Conservation (phyloP, 2,888 invertebrate genomes). For the Dusona sp. region DNA sequence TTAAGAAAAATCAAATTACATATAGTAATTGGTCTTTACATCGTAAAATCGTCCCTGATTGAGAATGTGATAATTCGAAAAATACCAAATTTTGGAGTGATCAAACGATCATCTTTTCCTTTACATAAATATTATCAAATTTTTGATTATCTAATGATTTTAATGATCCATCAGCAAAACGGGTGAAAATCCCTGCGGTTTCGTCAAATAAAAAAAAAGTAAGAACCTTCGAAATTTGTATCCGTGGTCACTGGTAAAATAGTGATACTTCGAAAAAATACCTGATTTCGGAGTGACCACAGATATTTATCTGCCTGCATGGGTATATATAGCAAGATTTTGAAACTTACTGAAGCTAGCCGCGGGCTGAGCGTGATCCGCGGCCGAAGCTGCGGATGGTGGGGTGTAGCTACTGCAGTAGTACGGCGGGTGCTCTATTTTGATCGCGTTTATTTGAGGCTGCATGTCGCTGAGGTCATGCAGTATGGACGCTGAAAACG, state of each 20-base stretch:
- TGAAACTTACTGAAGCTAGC: constrained; percentile 84
- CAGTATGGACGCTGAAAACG: constrained; percentile 95
- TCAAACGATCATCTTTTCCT: too few species aligned
- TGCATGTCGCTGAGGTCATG: constrained; percentile 93
- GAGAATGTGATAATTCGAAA: too few species aligned
- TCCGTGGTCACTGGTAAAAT: neutral
- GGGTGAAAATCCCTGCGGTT: too few species aligned
- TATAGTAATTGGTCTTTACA: too few species aligned
- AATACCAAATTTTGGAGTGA: too few species aligned
- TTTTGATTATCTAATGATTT: too few species aligned
- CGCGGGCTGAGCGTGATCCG: constrained; percentile 84
- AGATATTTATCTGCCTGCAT: neutral
- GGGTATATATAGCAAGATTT: constrained; percentile 70
- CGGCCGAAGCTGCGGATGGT: constrained; percentile 87
- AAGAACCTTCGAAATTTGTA: too few species aligned
- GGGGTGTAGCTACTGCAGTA: constrained; percentile 93
- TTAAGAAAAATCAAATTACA: too few species aligned
- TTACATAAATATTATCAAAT: too few species aligned
- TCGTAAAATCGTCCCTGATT: too few species aligned
- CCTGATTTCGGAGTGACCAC: neutral
- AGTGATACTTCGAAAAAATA: neutral
- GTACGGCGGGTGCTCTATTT: constrained; percentile 93
- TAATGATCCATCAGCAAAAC: too few species aligned
- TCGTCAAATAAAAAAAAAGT: too few species aligned
- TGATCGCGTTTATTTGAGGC: constrained; percentile 91